These are phyloP conservation scores for Lipotes vexillifer DNA, from an alignment of 2,113 vertebrate species.

Conservation along the genomic window DNA sequence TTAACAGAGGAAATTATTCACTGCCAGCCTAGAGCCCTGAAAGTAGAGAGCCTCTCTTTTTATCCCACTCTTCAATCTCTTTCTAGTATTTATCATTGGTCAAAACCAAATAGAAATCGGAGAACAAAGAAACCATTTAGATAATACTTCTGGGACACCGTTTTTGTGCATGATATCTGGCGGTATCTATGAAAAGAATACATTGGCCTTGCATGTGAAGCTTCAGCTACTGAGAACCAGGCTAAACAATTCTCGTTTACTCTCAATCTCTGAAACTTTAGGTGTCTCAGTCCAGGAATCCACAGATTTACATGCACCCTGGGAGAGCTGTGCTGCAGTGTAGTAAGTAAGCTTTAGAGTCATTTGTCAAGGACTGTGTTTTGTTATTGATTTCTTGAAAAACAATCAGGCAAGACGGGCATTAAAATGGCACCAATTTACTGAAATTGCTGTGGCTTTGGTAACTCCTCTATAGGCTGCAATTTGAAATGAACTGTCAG, in stretches of 20 bases:
- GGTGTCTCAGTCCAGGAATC: background rate
- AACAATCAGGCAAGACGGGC: background rate
- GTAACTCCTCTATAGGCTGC: background rate
- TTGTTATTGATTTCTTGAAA: conserved; percentile 32
- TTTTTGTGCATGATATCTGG: background rate
- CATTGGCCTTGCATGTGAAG: background rate
- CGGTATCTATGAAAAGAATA: background rate
- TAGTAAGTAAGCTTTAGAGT: background rate
- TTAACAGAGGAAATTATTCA: background rate
- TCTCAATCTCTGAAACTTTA: background rate
- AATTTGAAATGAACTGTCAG: background rate
- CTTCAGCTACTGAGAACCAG: background rate
- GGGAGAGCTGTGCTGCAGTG: background rate
- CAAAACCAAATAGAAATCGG: background rate
- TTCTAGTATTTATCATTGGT: background rate
- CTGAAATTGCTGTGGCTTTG: background rate
- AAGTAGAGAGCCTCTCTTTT: background rate
- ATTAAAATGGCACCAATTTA: conserved; percentile 44
- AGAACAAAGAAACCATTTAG: background rate
- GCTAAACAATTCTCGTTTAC: background rate
- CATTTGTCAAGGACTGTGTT: background rate
- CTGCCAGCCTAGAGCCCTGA: background rate
- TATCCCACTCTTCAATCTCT: background rate
- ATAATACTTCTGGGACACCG: background rate
- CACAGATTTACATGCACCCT: background rate